These are phyloP conservation scores for Sesia bembeciformis DNA, from an alignment of 2,888 invertebrate species.

Conservation along the genomic window DNA sequence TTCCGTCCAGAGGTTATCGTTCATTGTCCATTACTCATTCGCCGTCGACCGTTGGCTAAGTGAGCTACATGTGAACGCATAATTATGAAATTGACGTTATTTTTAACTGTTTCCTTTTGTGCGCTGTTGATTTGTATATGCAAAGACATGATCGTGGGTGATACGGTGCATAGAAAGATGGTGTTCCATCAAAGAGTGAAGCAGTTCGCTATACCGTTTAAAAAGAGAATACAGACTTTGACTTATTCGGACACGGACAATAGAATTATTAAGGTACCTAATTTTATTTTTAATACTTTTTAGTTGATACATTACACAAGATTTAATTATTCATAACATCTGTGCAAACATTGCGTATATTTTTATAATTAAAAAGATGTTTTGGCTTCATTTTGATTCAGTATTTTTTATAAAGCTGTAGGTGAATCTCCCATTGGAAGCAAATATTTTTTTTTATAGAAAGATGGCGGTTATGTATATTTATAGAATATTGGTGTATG, in stretches of 20 bases:
- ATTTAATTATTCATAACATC: no score
- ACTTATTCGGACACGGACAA: slow-evolving; percentile 55
- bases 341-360: no score
- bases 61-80: slow-evolving; percentile 20
- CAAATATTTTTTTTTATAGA: no score
- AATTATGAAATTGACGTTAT: slow-evolving; percentile 45
- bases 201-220: slow-evolving; percentile 64
- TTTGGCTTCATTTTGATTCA: no score
- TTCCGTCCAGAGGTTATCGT: slow-evolving; percentile 38
- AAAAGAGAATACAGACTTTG: slow-evolving; percentile 53
- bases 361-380: no score
- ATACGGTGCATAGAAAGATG: slow-evolving; percentile 65
- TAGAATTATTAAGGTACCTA: slow-evolving; percentile 50
- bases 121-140: slow-evolving; percentile 18
- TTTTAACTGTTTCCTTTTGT: slow-evolving; percentile 23
- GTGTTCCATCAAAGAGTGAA: slow-evolving; percentile 64
- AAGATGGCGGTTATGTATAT: no score
- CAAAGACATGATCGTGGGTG: slow-evolving; percentile 61
- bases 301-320: no score
- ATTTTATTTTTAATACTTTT: no score
- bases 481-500: no score
- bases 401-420: no score
- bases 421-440: no score
- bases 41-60: slow-evolving; percentile 16
- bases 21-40: slow-evolving; percentile 23